Evolutionary conservation across 2,888 invertebrate species (phyloP), one percentile per base, ranked within the genome.

Genomic region (Erebia palarica): DNA sequence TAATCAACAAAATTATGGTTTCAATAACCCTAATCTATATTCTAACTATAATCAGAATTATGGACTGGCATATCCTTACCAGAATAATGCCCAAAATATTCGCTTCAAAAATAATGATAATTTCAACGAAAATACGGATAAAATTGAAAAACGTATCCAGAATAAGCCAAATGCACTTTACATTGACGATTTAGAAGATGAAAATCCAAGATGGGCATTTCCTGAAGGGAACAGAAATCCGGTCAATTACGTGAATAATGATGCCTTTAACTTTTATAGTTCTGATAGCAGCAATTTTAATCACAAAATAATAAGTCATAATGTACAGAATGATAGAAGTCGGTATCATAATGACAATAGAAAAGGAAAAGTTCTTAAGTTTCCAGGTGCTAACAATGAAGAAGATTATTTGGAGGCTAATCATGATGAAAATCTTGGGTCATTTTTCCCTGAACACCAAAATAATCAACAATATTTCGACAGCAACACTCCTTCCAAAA

Each of bases 91-190:
- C 66, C 61, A 68, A n/a, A 73, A 75, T 60, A 75, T 77, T 57
- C 76, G 70, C 75, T 82, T 73, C 60, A 84, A 76, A 76, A 77
- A 78, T 14, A 69, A 72, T 63, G 36, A 72, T 27, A 59, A 73
- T 53, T 57, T 75, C n/a, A 75, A 72, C 14, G 59, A 59, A 21
- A 66, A 74, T 27, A 70, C 73, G 42, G 68, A 77, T 47, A 73
- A 76, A 75, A 86, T 86, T 57, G 81, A 91, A 73, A 86, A 84
- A 76, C 82, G 91, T 13, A 90, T 91, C 74, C 87, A 91, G 79
- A 90, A 88, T 72, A 87, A 81, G 72, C 87, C 84, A 14, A 66
- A 61, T 10, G 64, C 58, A 11, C 71, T 72, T 59, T 57, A 73
- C 36, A 78, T 69, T 9, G 69, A 78, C 63, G 76, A 78, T 59